Base-by-base conservation (phyloP, 2,888 invertebrate species). In the Drosophila neutralis region DNA sequence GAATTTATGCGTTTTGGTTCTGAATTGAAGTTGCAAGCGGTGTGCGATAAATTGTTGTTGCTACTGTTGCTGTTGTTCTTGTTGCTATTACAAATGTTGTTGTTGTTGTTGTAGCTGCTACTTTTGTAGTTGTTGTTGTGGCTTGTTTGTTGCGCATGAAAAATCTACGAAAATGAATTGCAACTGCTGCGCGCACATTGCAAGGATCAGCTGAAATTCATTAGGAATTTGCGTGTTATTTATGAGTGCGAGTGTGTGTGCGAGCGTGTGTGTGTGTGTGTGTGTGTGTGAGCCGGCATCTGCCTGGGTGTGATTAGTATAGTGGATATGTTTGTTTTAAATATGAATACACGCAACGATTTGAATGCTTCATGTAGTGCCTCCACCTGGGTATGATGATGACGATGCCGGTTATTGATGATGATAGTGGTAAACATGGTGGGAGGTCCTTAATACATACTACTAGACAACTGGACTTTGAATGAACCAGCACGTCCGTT, bases 151-250 rank as follows among this genome's bases (percentile, higher is more conserved):
- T 73, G 76, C 66, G 80, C 59, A 82, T 88, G 87, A 87, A 82
- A 89, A 89, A 87, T 87, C 83, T 89, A 83, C 78, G 80, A 88
- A 86, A 78, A 87, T 89, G 86, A 88, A 89, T 89, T 84, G 89
- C 87, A 86, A 83, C 81, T 87, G 85, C 59, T 80, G 74, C 60
- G 77, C 67, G 74, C 76, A 80, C 78, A 76, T 71, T 82, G 80
- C 81, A 80, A 76, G 89, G 87, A 90, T 89, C 87, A 90, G 88
- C 87, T 90, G 90, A 86, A 87, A 87, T 87, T 87, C 87, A 90
- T 90, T 89, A 87, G 84, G 89, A 87, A 82, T 87, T 87, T 87
- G 78, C 87, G 84, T 85, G 87, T 87, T 88, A 88, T 87, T 87
- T 87, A 87, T 90, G 87, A 89, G 75, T 77, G 56, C 61, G 42